Evolutionary conservation across 2,888 invertebrate genomes (phyloP), one percentile per base, ranked within the genome.

Genomic region (Campoplex capitator): DNA sequence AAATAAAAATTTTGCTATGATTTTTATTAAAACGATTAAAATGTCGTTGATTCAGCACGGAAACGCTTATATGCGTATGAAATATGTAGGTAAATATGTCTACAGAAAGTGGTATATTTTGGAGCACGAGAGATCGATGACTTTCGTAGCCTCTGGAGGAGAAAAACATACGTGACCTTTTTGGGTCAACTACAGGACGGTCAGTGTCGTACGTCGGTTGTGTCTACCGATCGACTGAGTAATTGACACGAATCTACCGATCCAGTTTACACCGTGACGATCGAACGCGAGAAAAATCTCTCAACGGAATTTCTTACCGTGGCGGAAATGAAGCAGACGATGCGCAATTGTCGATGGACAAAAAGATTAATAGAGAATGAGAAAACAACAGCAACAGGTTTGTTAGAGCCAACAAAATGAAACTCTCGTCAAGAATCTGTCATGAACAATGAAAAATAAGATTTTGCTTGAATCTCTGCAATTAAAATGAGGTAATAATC

Each of bases 201-300:
- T 62, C 62, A 32, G 28, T 32, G 62, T 62, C 32, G 62, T 62
- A 23, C 62, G 32, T 38, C 6, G 38, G 62, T 62, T 62, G 32
- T 7, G 62, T 42, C 28, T 58, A 16, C 58, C 9, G n/a, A 58
- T 56, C 54, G 23, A 38, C 42, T 58, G 35, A 58, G 56, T 58
- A 58, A 75, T 42, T 58, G 77, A 67, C 77, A 77, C 77, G 67
- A 67, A 67, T 73, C 58, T 38, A 71, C 45, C 73, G 81, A 74
- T 81, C 74, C 42, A 28, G 65, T 54, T 73, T 67, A 18, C 23
- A 23, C 13, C 51, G 51, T 35, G 35, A 28, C 67, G 11, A 77
- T 35, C 16, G 77, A 65, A 18, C 65, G 35, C 28, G 42, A 35
- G 74, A 74, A 74, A 80, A 74, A 77, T n/a, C 67, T 45, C 18